These are phyloP conservation scores for Pollenia labialis DNA, from an alignment of 2,888 invertebrate species.

Conservation along the genomic window DNA sequence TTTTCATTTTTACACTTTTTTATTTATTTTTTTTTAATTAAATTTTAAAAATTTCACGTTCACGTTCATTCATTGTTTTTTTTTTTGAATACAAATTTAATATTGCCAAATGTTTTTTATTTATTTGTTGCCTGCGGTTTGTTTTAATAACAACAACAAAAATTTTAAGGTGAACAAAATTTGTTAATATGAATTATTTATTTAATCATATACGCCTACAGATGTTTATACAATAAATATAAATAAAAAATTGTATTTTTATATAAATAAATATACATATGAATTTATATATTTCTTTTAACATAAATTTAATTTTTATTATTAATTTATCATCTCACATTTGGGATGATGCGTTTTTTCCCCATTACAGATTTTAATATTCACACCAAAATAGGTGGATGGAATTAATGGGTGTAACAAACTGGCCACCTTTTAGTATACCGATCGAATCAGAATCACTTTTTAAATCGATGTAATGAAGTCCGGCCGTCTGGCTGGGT, in stretches of 20 bases:
- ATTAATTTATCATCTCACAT: slow-evolving; percentile 27
- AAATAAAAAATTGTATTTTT: not conserved
- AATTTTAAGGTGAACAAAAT: slow-evolving; percentile 36
- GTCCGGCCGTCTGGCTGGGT: no score
- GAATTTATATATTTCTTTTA: slow-evolving; percentile 27
- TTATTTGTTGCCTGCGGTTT: slow-evolving; percentile 9
- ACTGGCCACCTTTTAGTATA: no score
- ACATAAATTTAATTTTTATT: slow-evolving; percentile 15
- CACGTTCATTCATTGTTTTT: slow-evolving; percentile 38
- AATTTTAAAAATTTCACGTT: slow-evolving; percentile 5
- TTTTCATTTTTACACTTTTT: slow-evolving; percentile 43
- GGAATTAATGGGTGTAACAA: no score
- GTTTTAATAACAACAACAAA: slow-evolving; percentile 24
- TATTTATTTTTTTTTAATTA: slow-evolving; percentile 16
- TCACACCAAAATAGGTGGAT: no score
- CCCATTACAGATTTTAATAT: not conserved
- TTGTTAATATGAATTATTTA: slow-evolving; percentile 1
- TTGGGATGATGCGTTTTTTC: not conserved
- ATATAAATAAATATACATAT: slow-evolving; percentile 15
- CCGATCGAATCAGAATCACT: no score
- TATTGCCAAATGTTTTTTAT: slow-evolving; percentile 9
- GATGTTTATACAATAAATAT: not conserved
- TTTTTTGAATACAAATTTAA: slow-evolving; percentile 23
- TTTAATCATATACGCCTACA: slow-evolving; percentile 33
- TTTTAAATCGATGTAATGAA: no score